Evolutionary conservation across 2,797 vertebrate species (phyloP), one percentile per base, ranked within the genome.

Genomic region (Trematomus bernacchii): DNA sequence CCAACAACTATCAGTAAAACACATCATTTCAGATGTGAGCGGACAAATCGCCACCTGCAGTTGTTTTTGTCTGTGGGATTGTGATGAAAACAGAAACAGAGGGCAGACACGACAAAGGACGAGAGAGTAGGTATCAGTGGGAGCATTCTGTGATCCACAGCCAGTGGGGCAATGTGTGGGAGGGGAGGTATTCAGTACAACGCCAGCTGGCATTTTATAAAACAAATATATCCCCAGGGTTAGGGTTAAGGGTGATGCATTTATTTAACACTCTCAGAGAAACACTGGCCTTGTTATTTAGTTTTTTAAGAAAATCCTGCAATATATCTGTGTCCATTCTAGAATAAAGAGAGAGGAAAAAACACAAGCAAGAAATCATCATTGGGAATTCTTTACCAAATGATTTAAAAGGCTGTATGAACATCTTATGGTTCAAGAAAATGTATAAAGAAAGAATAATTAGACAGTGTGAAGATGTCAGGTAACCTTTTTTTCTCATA

Each of bases 1-100:
- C 18, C 52, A 67, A 5, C 44, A 63, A 3, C 71, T 44, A 52
- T 64, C 15, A 21, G 33, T 19, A 19, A 57, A 3, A 57, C 55
- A 10, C 59, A 57, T 83, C 3, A 66, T 66, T 81, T 71, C 27
- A 47, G 70, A 68, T 14, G 71, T 44, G 57, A 71, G 70, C 4
- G 1, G 66, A 68, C 53, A 59, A 53, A 69, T 77, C 46, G 10
- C 3, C 1, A 74, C 84, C 84, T 70, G 61, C 75, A 64, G 80
- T 44, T 75, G 77, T 80, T 77, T 71, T 69, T 53, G 68, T 68
- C 58, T 6, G 55, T 40, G 37, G 46, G 65, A 54, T n/a, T 43
- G 43, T 40, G 73, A 76, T 71, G 52, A 47, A 73, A 82, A 57
- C 58, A 42, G 70, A 65, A 64, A 46, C 18, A 0, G 72, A 69